Evolutionary conservation across 2,888 invertebrate species (phyloP).

Genomic region (Tachina grossa): DNA sequence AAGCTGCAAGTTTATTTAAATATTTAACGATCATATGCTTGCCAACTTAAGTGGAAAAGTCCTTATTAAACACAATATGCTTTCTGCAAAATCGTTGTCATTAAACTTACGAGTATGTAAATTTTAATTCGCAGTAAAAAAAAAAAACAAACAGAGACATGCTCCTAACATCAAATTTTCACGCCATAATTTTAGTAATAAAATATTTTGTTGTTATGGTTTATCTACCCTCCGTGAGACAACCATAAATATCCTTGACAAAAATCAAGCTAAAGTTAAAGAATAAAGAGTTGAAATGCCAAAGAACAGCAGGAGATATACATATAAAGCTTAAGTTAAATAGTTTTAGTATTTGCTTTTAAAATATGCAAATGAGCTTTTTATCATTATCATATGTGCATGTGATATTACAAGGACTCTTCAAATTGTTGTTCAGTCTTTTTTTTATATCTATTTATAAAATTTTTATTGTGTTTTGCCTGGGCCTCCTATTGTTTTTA

Average conservation of each 20-base stretch:
- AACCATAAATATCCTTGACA: constrained; percentile 31
- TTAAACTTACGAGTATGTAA: constrained; percentile 60
- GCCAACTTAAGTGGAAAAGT: constrained; percentile 17
- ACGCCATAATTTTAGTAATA: constrained; percentile 61
- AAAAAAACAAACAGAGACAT: background rate
- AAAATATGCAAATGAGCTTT: constrained; percentile 74
- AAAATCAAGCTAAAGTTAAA: constrained; percentile 4
- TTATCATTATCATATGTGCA: constrained; percentile 72
- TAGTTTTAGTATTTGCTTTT: constrained; percentile 61
- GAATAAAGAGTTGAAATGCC: constrained; percentile 45
- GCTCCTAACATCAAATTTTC: constrained; percentile 43
- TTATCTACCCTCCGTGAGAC: constrained; percentile 17
- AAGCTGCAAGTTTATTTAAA: background rate
- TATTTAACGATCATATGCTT: constrained; percentile 36
- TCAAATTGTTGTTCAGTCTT: constrained; percentile 53
- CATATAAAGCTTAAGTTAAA: constrained; percentile 33
- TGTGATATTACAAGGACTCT: constrained; percentile 68
- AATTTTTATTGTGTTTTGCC: constrained; percentile 18
- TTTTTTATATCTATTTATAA: constrained; percentile 27
- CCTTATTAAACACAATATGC: constrained; percentile 58
- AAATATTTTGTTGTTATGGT: constrained; percentile 13
- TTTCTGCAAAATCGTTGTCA: constrained; percentile 2
- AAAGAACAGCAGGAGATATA: constrained; percentile 28
- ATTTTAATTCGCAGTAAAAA: constrained; percentile 56
- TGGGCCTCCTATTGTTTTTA: constrained; percentile 49